Evolutionary conservation across 2,113 vertebrate genomes (phyloP).

Genomic region (Argyrosomus japonicus): DNA sequence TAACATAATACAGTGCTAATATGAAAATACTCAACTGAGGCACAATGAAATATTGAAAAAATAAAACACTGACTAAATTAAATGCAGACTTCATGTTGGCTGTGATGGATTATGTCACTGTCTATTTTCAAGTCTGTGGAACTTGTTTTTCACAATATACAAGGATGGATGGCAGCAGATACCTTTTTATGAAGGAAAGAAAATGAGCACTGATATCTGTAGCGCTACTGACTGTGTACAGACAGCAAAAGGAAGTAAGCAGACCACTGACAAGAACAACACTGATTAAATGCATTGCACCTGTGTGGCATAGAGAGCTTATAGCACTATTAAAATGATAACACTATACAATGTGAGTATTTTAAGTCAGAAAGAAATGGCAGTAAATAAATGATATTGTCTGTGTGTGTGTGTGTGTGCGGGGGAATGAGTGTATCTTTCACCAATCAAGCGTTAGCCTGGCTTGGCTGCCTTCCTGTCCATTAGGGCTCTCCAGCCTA

Average conservation of each 20-base stretch:
- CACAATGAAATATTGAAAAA: neutral
- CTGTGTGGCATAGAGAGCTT: neutral
- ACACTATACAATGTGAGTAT: neutral
- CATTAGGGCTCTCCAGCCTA: conserved; percentile 37
- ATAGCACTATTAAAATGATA: neutral
- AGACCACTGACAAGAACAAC: neutral
- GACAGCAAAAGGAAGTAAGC: neutral
- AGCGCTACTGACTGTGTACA: neutral
- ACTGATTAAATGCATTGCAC: neutral
- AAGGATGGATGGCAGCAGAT: conserved; percentile 8
- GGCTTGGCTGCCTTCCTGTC: conserved; percentile 33
- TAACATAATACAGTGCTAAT: neutral
- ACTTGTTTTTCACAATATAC: conserved; percentile 9
- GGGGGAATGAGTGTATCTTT: conserved; percentile 30
- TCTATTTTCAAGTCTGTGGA: neutral
- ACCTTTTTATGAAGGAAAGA: neutral
- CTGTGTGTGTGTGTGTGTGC: neutral
- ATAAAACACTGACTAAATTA: neutral
- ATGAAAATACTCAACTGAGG: neutral
- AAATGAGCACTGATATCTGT: conserved; percentile 12
- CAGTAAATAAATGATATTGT: neutral
- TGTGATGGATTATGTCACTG: neutral
- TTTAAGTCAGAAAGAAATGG: neutral
- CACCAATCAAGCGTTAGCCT: conserved; percentile 24
- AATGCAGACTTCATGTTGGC: neutral